These are phyloP conservation scores for Pangasius djambal DNA, from an alignment of 2,797 vertebrate species.

Conservation along the genomic window DNA sequence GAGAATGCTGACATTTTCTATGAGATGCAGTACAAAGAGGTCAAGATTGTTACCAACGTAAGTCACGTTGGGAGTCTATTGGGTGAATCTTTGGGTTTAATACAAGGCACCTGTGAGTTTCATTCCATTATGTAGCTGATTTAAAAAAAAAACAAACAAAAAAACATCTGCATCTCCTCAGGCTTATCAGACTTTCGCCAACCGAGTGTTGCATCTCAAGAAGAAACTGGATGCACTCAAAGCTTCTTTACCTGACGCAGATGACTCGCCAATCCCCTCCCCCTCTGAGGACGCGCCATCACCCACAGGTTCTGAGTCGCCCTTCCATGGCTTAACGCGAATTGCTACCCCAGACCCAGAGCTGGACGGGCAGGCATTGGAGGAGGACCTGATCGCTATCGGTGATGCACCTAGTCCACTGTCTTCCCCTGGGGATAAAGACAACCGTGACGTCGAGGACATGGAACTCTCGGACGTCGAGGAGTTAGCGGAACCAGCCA, in stretches of 20 bases:
- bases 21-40: conserved; percentile 97
- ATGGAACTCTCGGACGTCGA: conserved; percentile 96
- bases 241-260: conserved; percentile 85
- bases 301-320: conserved; percentile 93
- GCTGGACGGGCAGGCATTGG: conserved; percentile 75
- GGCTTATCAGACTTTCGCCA: conserved; percentile 98
- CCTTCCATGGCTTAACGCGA: conserved; percentile 80
- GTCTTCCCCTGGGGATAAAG: conserved; percentile 71
- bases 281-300: conserved; percentile 93
- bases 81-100: background rate
- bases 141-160: background rate
- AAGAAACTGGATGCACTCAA: conserved; percentile 95
- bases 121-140: background rate
- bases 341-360: conserved; percentile 60
- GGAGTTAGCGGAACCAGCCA: conserved; percentile 73
- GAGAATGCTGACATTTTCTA: conserved; percentile 94
- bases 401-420: conserved; percentile 71
- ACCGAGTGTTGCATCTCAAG: conserved; percentile 92
- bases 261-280: conserved; percentile 95
- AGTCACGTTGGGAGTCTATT: conserved; percentile 61
- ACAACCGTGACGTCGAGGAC: conserved; percentile 93
- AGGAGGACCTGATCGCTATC: conserved; percentile 67
- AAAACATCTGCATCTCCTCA: conserved; percentile 54
- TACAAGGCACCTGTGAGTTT: background rate
- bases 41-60: conserved; percentile 97